Percentiles rank a stretch among this genome's conserved stretches.
Evolutionary conservation across 2,797 vertebrate species (phyloP).

Genomic region (Sebastes hubbsi): DNA sequence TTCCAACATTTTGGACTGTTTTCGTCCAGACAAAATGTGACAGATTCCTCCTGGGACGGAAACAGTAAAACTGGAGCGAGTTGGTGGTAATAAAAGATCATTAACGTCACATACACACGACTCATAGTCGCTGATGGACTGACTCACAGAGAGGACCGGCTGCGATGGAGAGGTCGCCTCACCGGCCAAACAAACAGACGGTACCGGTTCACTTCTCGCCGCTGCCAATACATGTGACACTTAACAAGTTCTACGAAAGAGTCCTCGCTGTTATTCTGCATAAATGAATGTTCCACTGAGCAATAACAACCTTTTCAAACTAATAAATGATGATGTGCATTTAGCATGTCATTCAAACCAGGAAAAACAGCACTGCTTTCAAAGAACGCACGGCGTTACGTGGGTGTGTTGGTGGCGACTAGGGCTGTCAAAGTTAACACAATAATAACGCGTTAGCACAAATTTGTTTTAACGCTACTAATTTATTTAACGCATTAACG

Average conservation of each 20-base stretch:
- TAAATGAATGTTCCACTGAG: neutral
- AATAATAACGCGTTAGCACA: too few relatives aligned
- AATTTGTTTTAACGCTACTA: too few relatives aligned
- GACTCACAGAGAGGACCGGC: neutral
- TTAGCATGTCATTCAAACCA: too few relatives aligned
- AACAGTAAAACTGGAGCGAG: constrained; percentile 5
- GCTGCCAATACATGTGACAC: neutral
- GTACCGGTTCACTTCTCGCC: neutral
- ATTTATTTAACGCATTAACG: too few relatives aligned
- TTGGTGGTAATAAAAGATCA: constrained; percentile 20
- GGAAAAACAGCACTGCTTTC: too few relatives aligned
- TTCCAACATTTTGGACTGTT: constrained; percentile 1
- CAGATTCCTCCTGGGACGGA: constrained; percentile 14
- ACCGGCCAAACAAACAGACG: neutral
- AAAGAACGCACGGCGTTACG: too few relatives aligned
- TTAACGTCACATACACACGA: constrained; percentile 1
- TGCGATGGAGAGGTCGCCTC: neutral
- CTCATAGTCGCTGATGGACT: neutral
- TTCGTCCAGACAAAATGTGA: constrained; percentile 18
- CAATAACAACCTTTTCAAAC: neutral
- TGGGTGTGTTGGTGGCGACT: too few relatives aligned
- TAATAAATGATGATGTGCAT: neutral
- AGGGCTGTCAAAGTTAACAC: too few relatives aligned
- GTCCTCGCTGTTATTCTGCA: neutral
- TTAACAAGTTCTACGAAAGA: neutral